Percentiles rank a stretch among this genome's conserved stretches.
Evolutionary conservation across 2,888 invertebrate species (phyloP).

Genomic region (Parthenolecanium corni): DNA sequence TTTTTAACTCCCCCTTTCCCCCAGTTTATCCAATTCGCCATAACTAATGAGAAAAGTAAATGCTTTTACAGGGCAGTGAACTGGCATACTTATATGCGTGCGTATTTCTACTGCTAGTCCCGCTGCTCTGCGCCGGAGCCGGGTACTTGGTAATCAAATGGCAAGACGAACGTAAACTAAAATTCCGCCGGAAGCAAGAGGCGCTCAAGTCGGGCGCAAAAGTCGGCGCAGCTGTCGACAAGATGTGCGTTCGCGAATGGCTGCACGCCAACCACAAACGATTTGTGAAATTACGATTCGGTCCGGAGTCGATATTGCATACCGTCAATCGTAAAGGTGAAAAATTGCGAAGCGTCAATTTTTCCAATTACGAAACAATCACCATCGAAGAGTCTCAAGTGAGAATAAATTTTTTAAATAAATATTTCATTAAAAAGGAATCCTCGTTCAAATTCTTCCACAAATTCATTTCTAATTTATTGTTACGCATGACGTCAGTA

Average conservation of each 20-base stretch:
- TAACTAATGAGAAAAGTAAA: too few relatives aligned
- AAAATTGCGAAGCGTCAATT: slow-evolving; percentile 67
- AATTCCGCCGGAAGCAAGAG: slow-evolving; percentile 71
- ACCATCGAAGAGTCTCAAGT: slow-evolving; percentile 85
- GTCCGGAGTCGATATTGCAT: slow-evolving; percentile 74
- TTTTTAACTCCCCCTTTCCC: too few relatives aligned
- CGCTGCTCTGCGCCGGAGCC: slow-evolving; percentile 80
- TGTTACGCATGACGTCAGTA: too few relatives aligned
- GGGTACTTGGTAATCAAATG: slow-evolving; percentile 86
- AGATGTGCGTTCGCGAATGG: slow-evolving; percentile 90
- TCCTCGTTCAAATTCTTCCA: too few relatives aligned
- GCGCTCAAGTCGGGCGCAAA: slow-evolving; percentile 41
- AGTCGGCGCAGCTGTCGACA: slow-evolving; percentile 54
- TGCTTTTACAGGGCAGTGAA: slow-evolving; percentile 80
- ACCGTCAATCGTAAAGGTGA: slow-evolving; percentile 86
- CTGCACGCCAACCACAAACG: slow-evolving; percentile 83
- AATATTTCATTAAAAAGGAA: too few relatives aligned
- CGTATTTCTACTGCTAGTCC: slow-evolving; percentile 80
- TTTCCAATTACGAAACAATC: slow-evolving; percentile 62
- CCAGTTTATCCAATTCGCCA: too few relatives aligned
- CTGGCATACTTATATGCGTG: slow-evolving; percentile 94
- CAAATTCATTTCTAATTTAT: too few relatives aligned
- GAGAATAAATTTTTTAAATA: slow-evolving; percentile 32
- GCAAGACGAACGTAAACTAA: slow-evolving; percentile 70
- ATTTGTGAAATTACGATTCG: slow-evolving; percentile 76